Evolutionary conservation across 2,888 invertebrate genomes (phyloP), one percentile per base, ranked within the genome.

Genomic region (Orthonevra nobilis): DNA sequence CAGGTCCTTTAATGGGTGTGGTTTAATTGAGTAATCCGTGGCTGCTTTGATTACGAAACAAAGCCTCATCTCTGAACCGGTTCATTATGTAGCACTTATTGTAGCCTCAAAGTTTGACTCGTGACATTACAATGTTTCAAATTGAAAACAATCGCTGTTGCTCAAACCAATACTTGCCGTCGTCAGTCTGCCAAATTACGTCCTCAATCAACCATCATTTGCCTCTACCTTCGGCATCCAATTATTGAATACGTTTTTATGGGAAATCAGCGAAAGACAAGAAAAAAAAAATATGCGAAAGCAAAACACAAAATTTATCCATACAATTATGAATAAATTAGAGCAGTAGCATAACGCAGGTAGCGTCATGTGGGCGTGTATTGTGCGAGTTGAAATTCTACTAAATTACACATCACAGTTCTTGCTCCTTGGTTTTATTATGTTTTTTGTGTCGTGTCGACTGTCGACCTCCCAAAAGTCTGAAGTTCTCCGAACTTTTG

Each of bases 271-370:
- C 44, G 66, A 58, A 44, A n/a, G n/a, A n/a, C n/a, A n/a, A n/a
- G n/a, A 58, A 73, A 56, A 63, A 17, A 46, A 46, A 44, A 54
- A 52, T 36, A n/a, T n/a, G n/a, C n/a, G n/a, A 9, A 32, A 30
- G 9, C 5, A 44, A 63, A 69, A 63, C 50, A 68, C 69, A 36
- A 77, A n/a, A n/a, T n/a, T 46, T 75, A 60, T 64, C 77, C 54
- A 63, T 38, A 72, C 77, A 77, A 72, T 77, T 72, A 73, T 79
- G 79, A 64, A 79, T 79, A 73, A 73, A 79, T 79, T 79, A 79
- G 58, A 64, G 48, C 3, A 38, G 15, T 20, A 19, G n/a, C 10
- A 36, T 56, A 30, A 36, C 20, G 46, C 61, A 64, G 70, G 72
- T 72, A 63, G 36, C 42, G 34, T 26, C 32, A 74, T 63, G 69